Evolutionary conservation across 2,888 invertebrate genomes (phyloP), one percentile per base, ranked within the genome.

Genomic region (Morpho deidamia): DNA sequence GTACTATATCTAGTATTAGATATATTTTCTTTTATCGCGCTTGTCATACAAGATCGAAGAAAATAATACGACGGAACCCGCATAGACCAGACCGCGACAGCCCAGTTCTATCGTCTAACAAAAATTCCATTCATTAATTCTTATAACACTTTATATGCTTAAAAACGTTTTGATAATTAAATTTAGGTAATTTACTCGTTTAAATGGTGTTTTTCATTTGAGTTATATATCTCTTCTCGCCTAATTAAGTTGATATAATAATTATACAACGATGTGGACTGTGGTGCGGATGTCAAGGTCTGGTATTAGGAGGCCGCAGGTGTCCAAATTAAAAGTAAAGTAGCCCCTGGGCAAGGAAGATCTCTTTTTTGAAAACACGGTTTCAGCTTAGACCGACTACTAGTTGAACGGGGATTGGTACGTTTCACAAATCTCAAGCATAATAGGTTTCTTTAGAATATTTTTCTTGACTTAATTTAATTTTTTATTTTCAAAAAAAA

Each of bases 171-270:
- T 50, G 53, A 48, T 47, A 40, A 10, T 39, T 51, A 52, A 56
- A 48, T 52, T 44, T 45, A 39, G 52, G 46, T 51, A 54, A 39
- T 46, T 40, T 46, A 47, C 33, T 47, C 35, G 47, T 44, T 35
- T 34, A 48, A 61, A 56, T 42, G 48, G 56, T 59, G 39, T 59
- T 52, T 44, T 51, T 49, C 23, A 23, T 23, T 53, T 53, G 39
- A 35, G 45, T 44, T 49, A 50, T 52, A 42, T 56, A 45, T 41
- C 48, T 44, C 49, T 45, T 35, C n/a, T 42, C 8, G 9, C 37
- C 33, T 50, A 51, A 50, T 53, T 40, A 47, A 38, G 8, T 46
- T 44, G 45, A 52, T 41, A 48, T 48, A 32, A 44, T 44, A 33
- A 45, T 35, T 14, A 44, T 34, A 35, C 12, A 45, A 45, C 44